phyloP scores from a whole-genome alignment of 2,113 vertebrate genomes.

The Ifrita kowaldi region DNA sequence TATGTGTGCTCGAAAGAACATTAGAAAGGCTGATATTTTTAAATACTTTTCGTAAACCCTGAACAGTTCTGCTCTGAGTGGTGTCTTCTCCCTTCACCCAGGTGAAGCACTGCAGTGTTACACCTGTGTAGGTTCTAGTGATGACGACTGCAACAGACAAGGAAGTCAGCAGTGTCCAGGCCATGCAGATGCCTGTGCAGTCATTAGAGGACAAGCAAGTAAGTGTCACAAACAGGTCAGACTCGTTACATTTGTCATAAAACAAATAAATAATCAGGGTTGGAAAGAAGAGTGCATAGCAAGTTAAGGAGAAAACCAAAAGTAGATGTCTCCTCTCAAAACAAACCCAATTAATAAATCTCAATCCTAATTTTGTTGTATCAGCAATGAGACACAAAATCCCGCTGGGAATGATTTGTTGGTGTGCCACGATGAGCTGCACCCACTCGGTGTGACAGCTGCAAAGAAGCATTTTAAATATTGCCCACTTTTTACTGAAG shows the following conservation, averaged over 20 bases:
- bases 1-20: accelerated
- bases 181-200: slow-evolving; percentile 83
- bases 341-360: neutral
- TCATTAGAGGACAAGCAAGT: slow-evolving; percentile 84
- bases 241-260: accelerated
- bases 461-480: neutral
- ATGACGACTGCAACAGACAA: slow-evolving; percentile 87
- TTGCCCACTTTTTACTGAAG: neutral
- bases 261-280: neutral
- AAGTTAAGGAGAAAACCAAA: neutral
- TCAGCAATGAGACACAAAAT: neutral
- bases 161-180: slow-evolving; percentile 81
- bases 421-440: accelerated
- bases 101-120: slow-evolving; percentile 82
- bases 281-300: neutral
- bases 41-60: neutral
- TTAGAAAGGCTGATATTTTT: neutral
- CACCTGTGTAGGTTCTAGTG: slow-evolving; percentile 84
- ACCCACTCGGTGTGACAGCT: neutral
- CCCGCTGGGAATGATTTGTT: neutral
- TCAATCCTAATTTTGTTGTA: neutral
- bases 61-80: neutral
- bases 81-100: slow-evolving; percentile 31
- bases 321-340: neutral
- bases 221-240: slow-evolving; percentile 53